Conservation (phyloP, 2,113 vertebrate genomes). For the Nerophis ophidion region DNA sequence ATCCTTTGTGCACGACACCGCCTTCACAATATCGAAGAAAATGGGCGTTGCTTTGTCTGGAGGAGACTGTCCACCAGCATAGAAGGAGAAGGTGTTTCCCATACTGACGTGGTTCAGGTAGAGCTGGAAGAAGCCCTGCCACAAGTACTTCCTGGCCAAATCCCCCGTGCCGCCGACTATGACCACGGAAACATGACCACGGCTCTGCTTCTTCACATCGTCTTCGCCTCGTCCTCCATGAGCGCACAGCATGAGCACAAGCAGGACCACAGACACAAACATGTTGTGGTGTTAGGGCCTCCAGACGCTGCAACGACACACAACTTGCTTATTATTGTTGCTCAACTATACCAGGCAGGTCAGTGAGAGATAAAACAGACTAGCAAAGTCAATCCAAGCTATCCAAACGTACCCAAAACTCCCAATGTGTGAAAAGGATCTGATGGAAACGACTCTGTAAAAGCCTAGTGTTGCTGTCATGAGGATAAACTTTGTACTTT, state of each 20-base stretch:
- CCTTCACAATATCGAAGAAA: constrained; percentile 80
- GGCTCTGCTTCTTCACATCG: constrained; percentile 42
- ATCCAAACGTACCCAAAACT: not conserved
- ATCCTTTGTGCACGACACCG: constrained; percentile 72
- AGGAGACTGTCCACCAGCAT: constrained; percentile 73
- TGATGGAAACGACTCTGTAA: not conserved
- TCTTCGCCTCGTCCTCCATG: constrained; percentile 39
- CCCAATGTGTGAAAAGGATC: not conserved
- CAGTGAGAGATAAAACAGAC: not conserved
- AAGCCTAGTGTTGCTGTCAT: constrained; percentile 11
- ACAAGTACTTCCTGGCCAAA: constrained; percentile 90
- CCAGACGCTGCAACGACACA: constrained; percentile 39
- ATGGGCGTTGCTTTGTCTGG: constrained; percentile 63
- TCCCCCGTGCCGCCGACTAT: constrained; percentile 89
- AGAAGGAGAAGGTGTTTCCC: constrained; percentile 85
- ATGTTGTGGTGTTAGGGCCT: constrained; percentile 61
- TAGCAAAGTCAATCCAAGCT: not conserved
- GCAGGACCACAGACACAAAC: constrained; percentile 42
- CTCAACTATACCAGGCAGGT: not conserved
- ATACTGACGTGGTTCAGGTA: constrained; percentile 77
- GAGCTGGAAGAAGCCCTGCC: constrained; percentile 90
- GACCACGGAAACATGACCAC: constrained; percentile 83
- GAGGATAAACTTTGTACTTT: constrained; percentile 49
- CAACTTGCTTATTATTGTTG: no score
- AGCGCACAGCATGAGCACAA: constrained; percentile 64